Base-by-base conservation (phyloP, 2,888 invertebrate genomes). In the Lycaena phlaeas region DNA sequence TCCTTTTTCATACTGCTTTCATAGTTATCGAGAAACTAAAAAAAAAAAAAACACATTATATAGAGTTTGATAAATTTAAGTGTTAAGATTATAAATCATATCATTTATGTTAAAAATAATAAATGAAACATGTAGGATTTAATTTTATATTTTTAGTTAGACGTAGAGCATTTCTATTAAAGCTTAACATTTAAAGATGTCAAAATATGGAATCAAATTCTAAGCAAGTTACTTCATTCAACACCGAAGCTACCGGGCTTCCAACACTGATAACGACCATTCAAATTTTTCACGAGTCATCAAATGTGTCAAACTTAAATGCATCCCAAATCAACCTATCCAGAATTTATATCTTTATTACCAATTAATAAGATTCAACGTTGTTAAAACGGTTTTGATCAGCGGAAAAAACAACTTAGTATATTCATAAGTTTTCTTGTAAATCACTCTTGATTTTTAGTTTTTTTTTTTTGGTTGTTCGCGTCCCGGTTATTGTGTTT, bases 181-280 rank as follows among this genome's bases (percentile, higher is more conserved):
- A n/a, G n/a, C n/a, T n/a, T n/a, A n/a, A n/a, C n/a, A n/a, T n/a
- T n/a, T n/a, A n/a, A n/a, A n/a, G n/a, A n/a, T n/a, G n/a, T 36
- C 27, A 25, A 40, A 38, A 31, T 55, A 57, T 61, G 65, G 58
- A 62, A 55, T 62, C 60, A 50, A 46, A 43, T 44, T 31, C 38
- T 50, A 25, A 57, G 64, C 64, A 53, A 62, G 66, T 68, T 64
- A 61, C 58, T 64, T 59, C 61, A 68, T 72, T 75, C 71, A 68
- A 57, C 68, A 73, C 70, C 70, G 64, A 58, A 44, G 79, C 81
- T 81, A 81, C 81, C 56, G 81, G 72, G 69, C 74, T 78, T 71
- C 46, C 50, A 52, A 51, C 51, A 49, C 53, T 54, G 56, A 58
- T 59, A 59, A 67, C 56, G 51, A 62, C 59, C 58, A 57, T 59